phyloP scores from a whole-genome alignment of 2,888 invertebrate species.

The Dryobotodes eremita region DNA sequence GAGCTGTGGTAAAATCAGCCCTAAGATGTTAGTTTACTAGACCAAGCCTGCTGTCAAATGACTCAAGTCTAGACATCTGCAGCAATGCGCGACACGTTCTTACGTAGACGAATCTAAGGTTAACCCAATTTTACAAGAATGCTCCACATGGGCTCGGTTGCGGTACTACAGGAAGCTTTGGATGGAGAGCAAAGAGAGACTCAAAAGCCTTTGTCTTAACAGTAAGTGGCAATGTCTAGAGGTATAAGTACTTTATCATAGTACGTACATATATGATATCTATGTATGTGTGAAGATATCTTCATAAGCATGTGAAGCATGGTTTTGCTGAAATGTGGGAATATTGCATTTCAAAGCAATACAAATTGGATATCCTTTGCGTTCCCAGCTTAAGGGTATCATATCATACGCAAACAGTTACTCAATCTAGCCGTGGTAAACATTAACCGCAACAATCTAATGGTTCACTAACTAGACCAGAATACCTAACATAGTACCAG shows the following conservation, averaged over 20 bases:
- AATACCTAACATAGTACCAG: constrained; percentile 24
- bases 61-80: constrained; percentile 17
- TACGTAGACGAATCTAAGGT: constrained; percentile 16
- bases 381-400: neutral
- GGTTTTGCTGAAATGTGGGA: neutral
- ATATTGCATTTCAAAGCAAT: constrained; percentile 19
- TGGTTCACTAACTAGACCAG: constrained; percentile 30
- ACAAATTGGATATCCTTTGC: constrained; percentile 1
- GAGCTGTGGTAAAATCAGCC: too few relatives aligned
- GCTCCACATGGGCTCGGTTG: constrained; percentile 28
- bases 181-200: constrained; percentile 7
- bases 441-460: constrained; percentile 22
- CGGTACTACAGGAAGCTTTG: constrained; percentile 28
- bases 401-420: constrained; percentile 24
- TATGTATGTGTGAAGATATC: neutral
- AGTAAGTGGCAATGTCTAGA: neutral
- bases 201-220: constrained; percentile 38
- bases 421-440: constrained; percentile 15
- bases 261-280: neutral
- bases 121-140: constrained; percentile 50
- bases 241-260: neutral
- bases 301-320: neutral
- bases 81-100: constrained; percentile 17
- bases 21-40: neutral
- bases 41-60: constrained; percentile 22